A percentile compares a stretch with the other conserved stretches of the same genome.
These are phyloP conservation scores for Arctocebus calabarensis DNA, from an alignment of 2,797 vertebrate species.

Conservation along the genomic window DNA sequence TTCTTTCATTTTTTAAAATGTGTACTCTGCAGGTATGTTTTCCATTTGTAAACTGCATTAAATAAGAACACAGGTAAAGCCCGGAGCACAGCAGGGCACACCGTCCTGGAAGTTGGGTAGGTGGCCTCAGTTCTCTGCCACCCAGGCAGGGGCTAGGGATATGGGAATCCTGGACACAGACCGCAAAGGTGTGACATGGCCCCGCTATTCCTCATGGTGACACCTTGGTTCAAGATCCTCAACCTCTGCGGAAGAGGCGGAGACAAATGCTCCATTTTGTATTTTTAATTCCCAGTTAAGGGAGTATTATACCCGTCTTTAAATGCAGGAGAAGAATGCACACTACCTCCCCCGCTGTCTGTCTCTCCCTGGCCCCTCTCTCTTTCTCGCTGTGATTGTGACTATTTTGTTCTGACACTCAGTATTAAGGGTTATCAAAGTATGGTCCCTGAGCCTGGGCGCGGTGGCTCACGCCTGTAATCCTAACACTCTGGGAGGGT, in stretches of 20 bases:
- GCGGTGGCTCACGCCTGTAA: no score
- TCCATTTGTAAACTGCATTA: background rate
- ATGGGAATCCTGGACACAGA: background rate
- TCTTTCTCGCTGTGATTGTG: background rate
- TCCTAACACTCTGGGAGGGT: no score
- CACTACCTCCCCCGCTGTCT: background rate
- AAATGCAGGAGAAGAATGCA: background rate
- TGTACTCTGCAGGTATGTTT: background rate
- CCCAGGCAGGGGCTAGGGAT: background rate
- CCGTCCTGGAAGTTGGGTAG: background rate
- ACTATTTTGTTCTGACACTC: background rate
- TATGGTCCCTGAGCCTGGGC: background rate
- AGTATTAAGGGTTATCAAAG: background rate
- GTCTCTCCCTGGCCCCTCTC: background rate
- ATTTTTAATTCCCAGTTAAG: background rate
- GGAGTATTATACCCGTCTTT: background rate
- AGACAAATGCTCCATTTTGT: background rate
- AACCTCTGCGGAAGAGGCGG: background rate
- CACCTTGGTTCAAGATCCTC: background rate
- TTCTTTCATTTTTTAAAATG: background rate
- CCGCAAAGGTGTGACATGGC: background rate
- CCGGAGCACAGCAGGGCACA: fast-evolving
- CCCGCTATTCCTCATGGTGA: background rate
- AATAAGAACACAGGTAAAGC: background rate
- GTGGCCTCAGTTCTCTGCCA: background rate